These are phyloP conservation scores for Condylura cristata DNA, from an alignment of 2,113 vertebrate species.

Conservation along the genomic window DNA sequence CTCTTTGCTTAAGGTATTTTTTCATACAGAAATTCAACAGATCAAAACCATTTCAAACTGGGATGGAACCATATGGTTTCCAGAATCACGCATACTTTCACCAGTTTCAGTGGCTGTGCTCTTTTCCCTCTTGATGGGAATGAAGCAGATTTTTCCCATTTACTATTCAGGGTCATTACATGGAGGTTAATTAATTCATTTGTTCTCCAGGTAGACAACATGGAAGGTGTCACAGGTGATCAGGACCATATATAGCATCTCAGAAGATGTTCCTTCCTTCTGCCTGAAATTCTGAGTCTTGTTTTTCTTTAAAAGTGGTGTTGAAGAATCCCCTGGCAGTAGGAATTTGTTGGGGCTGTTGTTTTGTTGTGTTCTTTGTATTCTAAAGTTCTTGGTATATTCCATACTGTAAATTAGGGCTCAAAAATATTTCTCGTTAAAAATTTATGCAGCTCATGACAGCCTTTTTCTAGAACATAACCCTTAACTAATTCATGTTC, in stretches of 20 bases:
- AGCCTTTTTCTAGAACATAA: slow-evolving; percentile 88
- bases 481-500: slow-evolving; percentile 90
- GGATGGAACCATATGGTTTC: slow-evolving; percentile 40
- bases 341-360: not conserved
- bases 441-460: slow-evolving; percentile 89
- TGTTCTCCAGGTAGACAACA: slow-evolving; percentile 80
- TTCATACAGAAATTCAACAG: not conserved
- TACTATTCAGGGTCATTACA: slow-evolving; percentile 77
- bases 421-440: slow-evolving; percentile 89
- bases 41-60: slow-evolving; percentile 79
- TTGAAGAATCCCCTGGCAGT: slow-evolving; percentile 77
- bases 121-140: not conserved
- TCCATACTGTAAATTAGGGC: slow-evolving; percentile 84
- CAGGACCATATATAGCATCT: slow-evolving; percentile 81
- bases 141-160: slow-evolving; percentile 77
- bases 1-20: not conserved
- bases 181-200: slow-evolving; percentile 82
- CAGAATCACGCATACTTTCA: slow-evolving; percentile 47
- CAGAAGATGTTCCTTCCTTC: slow-evolving; percentile 65
- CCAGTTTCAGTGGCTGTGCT: not conserved
- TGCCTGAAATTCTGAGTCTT: not conserved
- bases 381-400: slow-evolving; percentile 83
- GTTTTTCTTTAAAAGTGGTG: slow-evolving; percentile 70
- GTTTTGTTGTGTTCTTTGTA: slow-evolving; percentile 74
- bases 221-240: slow-evolving; percentile 79